These are phyloP conservation scores for Distichodus sexfasciatus DNA, from an alignment of 2,797 vertebrate genomes.

Conservation along the genomic window DNA sequence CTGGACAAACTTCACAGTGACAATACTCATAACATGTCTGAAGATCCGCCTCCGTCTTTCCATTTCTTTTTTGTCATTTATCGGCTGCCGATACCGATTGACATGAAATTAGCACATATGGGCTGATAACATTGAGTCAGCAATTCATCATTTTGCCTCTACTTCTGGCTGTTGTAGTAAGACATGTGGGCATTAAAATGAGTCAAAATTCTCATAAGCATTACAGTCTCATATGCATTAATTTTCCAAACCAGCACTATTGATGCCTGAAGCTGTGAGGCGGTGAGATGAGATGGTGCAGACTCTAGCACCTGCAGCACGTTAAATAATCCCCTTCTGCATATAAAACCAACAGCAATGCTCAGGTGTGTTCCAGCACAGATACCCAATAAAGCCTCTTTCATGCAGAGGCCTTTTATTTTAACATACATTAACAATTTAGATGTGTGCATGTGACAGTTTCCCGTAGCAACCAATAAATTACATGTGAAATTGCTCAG, in stretches of 20 bases:
- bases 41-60: too few relatives aligned
- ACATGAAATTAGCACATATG: too few relatives aligned
- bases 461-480: conserved; percentile 42
- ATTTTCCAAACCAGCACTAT: conserved; percentile 33
- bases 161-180: too few relatives aligned
- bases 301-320: conserved; percentile 56
- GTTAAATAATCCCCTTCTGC: conserved; percentile 58
- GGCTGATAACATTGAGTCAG: too few relatives aligned
- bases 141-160: too few relatives aligned
- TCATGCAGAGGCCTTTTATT: conserved; percentile 59
- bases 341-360: conserved; percentile 50
- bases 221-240: too few relatives aligned
- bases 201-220: too few relatives aligned
- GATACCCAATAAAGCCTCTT: conserved; percentile 39
- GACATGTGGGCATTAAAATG: too few relatives aligned
- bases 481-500: conserved; percentile 7
- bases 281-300: conserved; percentile 39
- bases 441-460: conserved; percentile 24
- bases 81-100: too few relatives aligned
- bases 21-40: too few relatives aligned
- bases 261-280: conserved; percentile 50
- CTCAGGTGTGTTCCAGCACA: conserved; percentile 49
- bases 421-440: conserved; percentile 56
- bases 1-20: too few relatives aligned
- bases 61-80: too few relatives aligned